Conservation (phyloP, 2,888 invertebrate genomes). For the Tolmerus cingulatus region DNA sequence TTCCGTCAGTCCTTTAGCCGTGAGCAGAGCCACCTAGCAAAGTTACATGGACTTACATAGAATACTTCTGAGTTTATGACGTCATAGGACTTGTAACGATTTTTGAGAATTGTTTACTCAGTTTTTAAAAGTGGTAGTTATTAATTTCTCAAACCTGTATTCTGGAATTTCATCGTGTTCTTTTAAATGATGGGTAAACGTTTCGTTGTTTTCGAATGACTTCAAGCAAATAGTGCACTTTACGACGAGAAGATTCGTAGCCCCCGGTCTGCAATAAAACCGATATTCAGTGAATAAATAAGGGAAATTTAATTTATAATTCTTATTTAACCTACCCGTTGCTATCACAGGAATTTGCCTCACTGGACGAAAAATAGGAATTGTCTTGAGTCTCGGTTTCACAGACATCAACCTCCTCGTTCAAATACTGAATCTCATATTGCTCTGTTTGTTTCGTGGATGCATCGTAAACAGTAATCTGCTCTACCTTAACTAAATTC, state of each 20-base stretch:
- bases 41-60: too few species aligned
- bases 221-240: constrained; percentile 21
- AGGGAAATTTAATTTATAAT: background rate
- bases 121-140: background rate
- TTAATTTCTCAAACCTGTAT: background rate
- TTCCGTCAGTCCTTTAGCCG: too few species aligned
- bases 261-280: background rate
- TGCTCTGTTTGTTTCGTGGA: constrained; percentile 32
- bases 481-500: constrained; percentile 14
- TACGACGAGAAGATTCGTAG: background rate
- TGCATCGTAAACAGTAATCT: constrained; percentile 39
- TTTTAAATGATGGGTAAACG: constrained; percentile 23
- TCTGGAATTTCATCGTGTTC: constrained; percentile 7
- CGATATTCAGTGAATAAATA: background rate
- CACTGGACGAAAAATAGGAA: background rate
- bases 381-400: background rate
- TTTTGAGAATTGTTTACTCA: background rate
- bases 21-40: too few species aligned
- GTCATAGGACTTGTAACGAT: background rate
- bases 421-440: constrained; percentile 42
- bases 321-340: background rate
- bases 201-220: constrained; percentile 14
- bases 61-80: too few species aligned
- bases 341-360: background rate
- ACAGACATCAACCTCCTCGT: background rate